Conservation (phyloP, 2,113 vertebrate species). For the Hassar affinis region DNA sequence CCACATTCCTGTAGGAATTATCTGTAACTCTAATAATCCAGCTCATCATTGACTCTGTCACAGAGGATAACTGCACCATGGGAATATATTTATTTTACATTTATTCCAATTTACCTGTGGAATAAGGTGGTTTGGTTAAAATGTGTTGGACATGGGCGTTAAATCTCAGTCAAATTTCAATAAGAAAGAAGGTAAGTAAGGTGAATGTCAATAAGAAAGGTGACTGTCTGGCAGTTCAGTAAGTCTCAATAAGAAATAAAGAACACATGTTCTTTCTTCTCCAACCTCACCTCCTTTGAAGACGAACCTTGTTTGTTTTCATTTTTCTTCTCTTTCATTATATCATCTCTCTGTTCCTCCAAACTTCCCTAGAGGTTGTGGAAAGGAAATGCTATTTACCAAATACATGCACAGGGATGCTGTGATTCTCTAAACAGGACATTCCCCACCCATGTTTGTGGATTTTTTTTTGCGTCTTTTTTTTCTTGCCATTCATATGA, state of each 20-base stretch:
- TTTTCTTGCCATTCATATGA: conserved; percentile 27
- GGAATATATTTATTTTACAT: background rate
- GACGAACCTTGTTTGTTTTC: conserved; percentile 4
- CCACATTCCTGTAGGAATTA: background rate
- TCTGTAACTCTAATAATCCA: background rate
- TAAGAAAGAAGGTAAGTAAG: too few species aligned
- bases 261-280: conserved; percentile 9
- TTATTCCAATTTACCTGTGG: background rate
- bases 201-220: background rate
- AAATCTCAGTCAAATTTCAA: background rate
- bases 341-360: conserved; percentile 43
- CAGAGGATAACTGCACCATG: background rate
- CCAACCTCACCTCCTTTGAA: background rate
- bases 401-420: conserved; percentile 47
- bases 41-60: background rate
- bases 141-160: background rate
- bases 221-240: background rate
- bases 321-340: conserved; percentile 25
- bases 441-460: conserved; percentile 52
- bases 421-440: conserved; percentile 58
- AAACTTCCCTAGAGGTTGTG: conserved; percentile 38
- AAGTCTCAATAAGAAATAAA: conserved; percentile 3
- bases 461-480: conserved; percentile 10
- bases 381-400: conserved; percentile 58
- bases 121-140: background rate